Percentiles rank a stretch among this genome's conserved stretches.
Evolutionary conservation across 1,140 invertebrate species (phyloP).

Genomic region (Planococcus citri): DNA sequence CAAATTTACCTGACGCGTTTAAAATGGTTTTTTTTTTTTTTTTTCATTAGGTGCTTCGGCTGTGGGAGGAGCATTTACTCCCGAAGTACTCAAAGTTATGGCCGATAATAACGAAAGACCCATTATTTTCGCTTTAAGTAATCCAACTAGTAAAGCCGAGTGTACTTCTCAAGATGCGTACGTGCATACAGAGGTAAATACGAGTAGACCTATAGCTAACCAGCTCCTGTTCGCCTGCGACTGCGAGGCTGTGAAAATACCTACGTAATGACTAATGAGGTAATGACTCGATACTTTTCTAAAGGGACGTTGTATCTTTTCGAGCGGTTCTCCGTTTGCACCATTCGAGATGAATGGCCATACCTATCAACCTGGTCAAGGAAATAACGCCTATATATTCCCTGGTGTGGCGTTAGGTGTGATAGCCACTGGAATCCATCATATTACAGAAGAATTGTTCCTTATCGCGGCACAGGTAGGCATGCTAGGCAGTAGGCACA

Average conservation of each 20-base stretch:
- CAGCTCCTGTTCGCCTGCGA: no score
- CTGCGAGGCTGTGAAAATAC: background rate
- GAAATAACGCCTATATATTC: constrained; percentile 95
- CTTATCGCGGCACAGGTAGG: constrained; percentile 62
- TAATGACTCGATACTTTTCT: background rate
- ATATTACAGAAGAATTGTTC: constrained; percentile 82
- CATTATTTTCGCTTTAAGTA: constrained; percentile 91
- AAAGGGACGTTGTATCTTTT: constrained; percentile 77
- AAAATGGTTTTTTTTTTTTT: no score
- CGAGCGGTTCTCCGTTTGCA: constrained; percentile 83
- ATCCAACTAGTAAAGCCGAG: constrained; percentile 91
- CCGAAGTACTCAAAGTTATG: constrained; percentile 74
- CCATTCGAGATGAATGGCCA: constrained; percentile 63
- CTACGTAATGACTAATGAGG: background rate
- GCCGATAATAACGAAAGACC: constrained; percentile 71
- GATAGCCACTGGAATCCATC: constrained; percentile 70
- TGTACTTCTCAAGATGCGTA: constrained; percentile 91
- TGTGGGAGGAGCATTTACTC: constrained; percentile 72
- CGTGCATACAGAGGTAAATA: constrained; percentile 61
- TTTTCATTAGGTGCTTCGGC: constrained; percentile 82
- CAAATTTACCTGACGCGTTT: no score
- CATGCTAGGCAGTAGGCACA: no score
- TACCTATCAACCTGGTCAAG: constrained; percentile 78
- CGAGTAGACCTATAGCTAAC: no score
- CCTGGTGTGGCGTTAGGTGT: constrained; percentile 85